Percentiles rank a stretch among this genome's conserved stretches.
These are phyloP conservation scores for Lamprologus ornatipinnis DNA, from an alignment of 2,113 vertebrate genomes.

Conservation along the genomic window DNA sequence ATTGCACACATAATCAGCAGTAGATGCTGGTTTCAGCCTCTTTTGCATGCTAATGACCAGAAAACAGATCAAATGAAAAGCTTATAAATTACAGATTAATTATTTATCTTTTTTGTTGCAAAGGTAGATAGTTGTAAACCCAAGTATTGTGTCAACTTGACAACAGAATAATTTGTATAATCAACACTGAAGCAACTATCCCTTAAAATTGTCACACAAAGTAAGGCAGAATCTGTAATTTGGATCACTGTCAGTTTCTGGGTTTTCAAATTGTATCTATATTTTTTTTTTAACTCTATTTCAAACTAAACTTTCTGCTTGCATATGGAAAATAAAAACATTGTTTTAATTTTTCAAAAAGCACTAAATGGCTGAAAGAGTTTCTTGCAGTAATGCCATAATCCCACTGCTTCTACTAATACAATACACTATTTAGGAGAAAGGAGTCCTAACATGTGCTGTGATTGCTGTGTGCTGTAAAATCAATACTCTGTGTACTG, in stretches of 20 bases:
- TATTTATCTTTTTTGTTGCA: background rate
- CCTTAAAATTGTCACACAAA: conserved; percentile 22
- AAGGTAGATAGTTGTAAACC: background rate
- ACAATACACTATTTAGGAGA: background rate
- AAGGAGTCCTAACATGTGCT: background rate
- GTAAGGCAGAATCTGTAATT: background rate
- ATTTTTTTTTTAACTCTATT: background rate
- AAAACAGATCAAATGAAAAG: background rate
- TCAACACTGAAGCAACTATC: conserved; percentile 7
- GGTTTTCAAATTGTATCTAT: background rate
- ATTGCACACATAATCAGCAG: background rate
- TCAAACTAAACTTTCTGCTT: conserved; percentile 33
- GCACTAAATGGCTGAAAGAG: background rate
- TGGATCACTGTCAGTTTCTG: background rate
- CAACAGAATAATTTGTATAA: background rate
- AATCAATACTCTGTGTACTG: background rate
- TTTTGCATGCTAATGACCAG: background rate
- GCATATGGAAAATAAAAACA: background rate
- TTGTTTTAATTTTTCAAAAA: background rate
- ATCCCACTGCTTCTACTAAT: conserved; percentile 56
- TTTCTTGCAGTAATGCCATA: background rate
- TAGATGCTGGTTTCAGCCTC: background rate
- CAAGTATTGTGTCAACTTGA: background rate
- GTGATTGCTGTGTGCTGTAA: background rate
- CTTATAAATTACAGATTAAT: background rate